Conservation (phyloP, 2,113 vertebrate genomes). For the Phalacrocorax carbo region DNA sequence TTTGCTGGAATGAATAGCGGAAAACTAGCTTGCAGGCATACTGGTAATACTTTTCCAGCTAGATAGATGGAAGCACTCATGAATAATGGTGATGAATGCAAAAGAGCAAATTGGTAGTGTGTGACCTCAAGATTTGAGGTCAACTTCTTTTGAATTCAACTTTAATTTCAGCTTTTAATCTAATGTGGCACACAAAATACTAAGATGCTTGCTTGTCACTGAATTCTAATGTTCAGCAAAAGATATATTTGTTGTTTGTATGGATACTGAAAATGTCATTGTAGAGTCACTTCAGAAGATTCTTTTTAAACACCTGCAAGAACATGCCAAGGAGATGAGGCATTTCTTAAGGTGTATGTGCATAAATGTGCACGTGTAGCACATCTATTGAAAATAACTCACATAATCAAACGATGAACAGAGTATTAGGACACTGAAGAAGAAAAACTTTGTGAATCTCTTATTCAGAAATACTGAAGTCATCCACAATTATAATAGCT, state of each 20-base stretch:
- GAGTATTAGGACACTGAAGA: background rate
- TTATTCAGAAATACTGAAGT: background rate
- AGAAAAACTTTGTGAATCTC: background rate
- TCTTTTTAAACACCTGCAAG: background rate
- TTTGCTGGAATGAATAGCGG: background rate
- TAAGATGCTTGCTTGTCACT: background rate
- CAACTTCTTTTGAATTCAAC: background rate
- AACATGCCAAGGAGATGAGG: background rate
- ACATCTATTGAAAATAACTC: background rate
- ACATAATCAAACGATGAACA: background rate
- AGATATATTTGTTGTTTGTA: background rate
- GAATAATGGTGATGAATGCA: background rate
- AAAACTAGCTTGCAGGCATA: background rate
- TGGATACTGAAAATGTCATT: background rate
- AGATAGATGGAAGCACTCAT: background rate
- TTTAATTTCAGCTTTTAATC: background rate
- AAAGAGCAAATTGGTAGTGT: background rate
- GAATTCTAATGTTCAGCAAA: background rate
- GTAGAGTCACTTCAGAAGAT: background rate
- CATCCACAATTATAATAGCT: background rate
- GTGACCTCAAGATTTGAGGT: background rate
- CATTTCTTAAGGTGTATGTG: background rate
- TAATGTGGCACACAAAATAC: background rate
- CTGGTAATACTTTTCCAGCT: background rate
- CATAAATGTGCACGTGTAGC: background rate